Conservation (phyloP, 2,888 invertebrate genomes). For the Acleris literana region DNA sequence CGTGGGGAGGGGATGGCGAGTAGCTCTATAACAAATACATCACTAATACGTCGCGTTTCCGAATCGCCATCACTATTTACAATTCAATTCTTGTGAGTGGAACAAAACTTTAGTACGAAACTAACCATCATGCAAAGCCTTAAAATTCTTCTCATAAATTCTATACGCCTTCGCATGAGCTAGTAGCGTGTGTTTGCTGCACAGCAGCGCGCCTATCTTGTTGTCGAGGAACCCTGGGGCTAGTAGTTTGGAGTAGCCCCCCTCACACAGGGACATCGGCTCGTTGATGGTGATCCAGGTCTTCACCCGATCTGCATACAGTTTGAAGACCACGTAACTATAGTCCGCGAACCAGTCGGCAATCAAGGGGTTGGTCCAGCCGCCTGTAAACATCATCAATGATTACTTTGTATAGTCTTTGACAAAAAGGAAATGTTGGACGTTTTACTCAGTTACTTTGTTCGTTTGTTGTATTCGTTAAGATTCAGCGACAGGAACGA, state of each 20-base stretch:
- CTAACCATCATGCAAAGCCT: slow-evolving; percentile 69
- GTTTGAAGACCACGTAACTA: slow-evolving; percentile 43
- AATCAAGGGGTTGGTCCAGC: slow-evolving; percentile 48
- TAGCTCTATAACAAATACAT: too few relatives aligned
- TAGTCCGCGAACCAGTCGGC: slow-evolving; percentile 47
- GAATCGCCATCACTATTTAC: too few relatives aligned
- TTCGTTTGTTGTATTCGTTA: too few relatives aligned
- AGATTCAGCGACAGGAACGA: too few relatives aligned
- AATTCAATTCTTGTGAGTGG: too few relatives aligned
- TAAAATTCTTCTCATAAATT: slow-evolving; percentile 80
- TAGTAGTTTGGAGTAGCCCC: slow-evolving; percentile 48
- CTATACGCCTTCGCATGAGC: slow-evolving; percentile 85
- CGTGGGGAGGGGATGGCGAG: too few relatives aligned
- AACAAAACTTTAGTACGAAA: background rate
- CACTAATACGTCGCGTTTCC: too few relatives aligned
- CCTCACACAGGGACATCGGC: slow-evolving; percentile 37
- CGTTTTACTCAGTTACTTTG: too few relatives aligned
- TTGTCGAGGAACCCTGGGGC: slow-evolving; percentile 60
- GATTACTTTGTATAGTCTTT: too few relatives aligned
- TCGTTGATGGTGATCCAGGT: slow-evolving; percentile 49
- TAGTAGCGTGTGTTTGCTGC: slow-evolving; percentile 84
- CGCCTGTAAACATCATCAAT: slow-evolving; percentile 36
- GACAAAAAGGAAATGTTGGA: background rate
- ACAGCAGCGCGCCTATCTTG: slow-evolving; percentile 72
- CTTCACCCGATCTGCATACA: slow-evolving; percentile 49